These are phyloP conservation scores for Synanthedon andrenaeformis DNA, from an alignment of 2,888 invertebrate species.

Conservation along the genomic window DNA sequence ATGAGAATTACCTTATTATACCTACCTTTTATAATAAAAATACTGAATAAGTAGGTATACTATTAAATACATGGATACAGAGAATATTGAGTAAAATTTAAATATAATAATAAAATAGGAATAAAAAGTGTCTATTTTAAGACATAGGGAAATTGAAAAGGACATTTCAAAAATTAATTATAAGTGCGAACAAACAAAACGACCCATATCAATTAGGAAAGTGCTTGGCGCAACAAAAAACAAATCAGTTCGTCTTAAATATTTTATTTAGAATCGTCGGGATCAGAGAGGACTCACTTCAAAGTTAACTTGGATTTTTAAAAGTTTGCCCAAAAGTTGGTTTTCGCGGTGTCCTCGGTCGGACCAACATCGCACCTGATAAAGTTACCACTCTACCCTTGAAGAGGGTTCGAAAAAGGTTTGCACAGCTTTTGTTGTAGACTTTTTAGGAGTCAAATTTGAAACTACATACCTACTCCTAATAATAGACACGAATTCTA, in stretches of 20 bases:
- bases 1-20: too few relatives aligned
- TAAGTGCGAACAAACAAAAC: conserved; percentile 15
- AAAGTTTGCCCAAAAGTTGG: conserved; percentile 57
- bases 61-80: too few relatives aligned
- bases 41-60: too few relatives aligned
- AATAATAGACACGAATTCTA: too few relatives aligned
- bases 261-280: conserved; percentile 47
- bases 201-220: conserved; percentile 58
- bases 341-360: conserved; percentile 35
- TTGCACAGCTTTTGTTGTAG: conserved; percentile 13
- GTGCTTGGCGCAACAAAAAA: conserved; percentile 35
- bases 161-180: too few relatives aligned
- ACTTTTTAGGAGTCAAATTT: background rate
- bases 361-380: conserved; percentile 55
- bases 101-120: too few relatives aligned
- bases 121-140: too few relatives aligned
- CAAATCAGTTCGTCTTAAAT: conserved; percentile 45
- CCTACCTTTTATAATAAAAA: too few relatives aligned
- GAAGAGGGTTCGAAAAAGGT: conserved; percentile 52
- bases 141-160: too few relatives aligned
- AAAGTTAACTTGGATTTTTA: conserved; percentile 67
- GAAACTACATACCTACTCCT: too few relatives aligned
- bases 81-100: too few relatives aligned
- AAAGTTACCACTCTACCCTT: conserved; percentile 64
- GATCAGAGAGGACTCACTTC: conserved; percentile 21